Percentiles rank a stretch among this genome's conserved stretches.
These are phyloP conservation scores for Pyrocephalus nanus DNA, from an alignment of 2,797 vertebrate species.

Conservation along the genomic window DNA sequence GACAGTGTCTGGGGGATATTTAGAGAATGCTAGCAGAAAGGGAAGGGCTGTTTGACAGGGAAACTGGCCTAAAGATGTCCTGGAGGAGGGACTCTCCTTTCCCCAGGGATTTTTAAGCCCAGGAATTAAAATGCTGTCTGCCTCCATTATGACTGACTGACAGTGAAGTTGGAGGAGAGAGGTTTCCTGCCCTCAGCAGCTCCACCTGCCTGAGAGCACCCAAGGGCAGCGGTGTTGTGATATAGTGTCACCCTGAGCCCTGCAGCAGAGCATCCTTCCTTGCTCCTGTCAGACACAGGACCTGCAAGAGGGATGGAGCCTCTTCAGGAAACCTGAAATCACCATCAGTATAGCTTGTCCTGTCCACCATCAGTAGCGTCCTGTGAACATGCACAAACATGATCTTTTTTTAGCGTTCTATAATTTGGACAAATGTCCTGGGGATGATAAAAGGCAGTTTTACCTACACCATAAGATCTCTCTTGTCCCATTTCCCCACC, in stretches of 20 bases:
- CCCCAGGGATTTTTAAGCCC: not conserved
- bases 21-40: not conserved
- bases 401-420: not conserved
- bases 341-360: not conserved
- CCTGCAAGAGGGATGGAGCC: not conserved
- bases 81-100: not conserved
- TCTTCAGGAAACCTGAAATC: not conserved
- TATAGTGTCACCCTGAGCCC: not conserved
- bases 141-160: not conserved
- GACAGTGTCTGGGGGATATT: not conserved
- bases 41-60: not conserved
- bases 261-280: not conserved
- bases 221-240: not conserved
- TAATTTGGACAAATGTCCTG: not conserved
- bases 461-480: not conserved
- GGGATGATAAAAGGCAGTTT: not conserved
- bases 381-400: not conserved
- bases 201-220: not conserved
- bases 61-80: not conserved
- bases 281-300: not conserved
- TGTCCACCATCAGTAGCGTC: not conserved
- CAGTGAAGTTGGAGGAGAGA: not conserved
- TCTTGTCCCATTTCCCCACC: not conserved
- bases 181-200: not conserved
- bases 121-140: not conserved